phyloP scores from a whole-genome alignment of 2,888 invertebrate genomes.

The Limenitis camilla region DNA sequence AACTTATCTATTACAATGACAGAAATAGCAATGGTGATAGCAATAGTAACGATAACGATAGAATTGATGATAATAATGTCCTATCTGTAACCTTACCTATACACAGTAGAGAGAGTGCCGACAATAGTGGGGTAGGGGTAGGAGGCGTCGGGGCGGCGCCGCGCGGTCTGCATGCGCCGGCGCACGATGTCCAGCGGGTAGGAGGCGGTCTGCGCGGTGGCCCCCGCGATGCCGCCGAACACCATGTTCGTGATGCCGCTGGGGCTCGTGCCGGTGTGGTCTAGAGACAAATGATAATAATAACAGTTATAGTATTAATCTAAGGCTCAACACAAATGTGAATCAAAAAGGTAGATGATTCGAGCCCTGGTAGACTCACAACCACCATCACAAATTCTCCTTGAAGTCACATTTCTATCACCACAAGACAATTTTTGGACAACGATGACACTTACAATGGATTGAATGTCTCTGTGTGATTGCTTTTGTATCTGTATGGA shows the following conservation, averaged over 20 bases:
- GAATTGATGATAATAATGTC: too few relatives aligned
- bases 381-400: background rate
- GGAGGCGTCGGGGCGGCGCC: constrained; percentile 51
- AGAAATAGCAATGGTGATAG: too few relatives aligned
- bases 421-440: background rate
- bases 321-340: too few relatives aligned
- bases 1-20: background rate
- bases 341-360: too few relatives aligned
- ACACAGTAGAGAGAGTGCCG: constrained; percentile 79
- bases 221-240: constrained; percentile 94
- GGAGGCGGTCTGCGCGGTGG: constrained; percentile 94
- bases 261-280: constrained; percentile 36
- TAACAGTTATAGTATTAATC: too few relatives aligned
- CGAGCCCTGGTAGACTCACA: too few relatives aligned
- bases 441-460: too few relatives aligned
- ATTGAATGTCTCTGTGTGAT: too few relatives aligned
- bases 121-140: constrained; percentile 78
- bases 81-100: constrained; percentile 75
- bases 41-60: too few relatives aligned
- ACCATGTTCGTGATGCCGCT: constrained; percentile 78
- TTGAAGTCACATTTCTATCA: too few relatives aligned
- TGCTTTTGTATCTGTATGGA: too few relatives aligned
- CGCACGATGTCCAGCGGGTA: constrained; percentile 97
- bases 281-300: constrained; percentile 1
- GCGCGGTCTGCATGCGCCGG: constrained; percentile 77